Conservation (phyloP, 2,888 invertebrate species). For the Hypena proboscidalis region DNA sequence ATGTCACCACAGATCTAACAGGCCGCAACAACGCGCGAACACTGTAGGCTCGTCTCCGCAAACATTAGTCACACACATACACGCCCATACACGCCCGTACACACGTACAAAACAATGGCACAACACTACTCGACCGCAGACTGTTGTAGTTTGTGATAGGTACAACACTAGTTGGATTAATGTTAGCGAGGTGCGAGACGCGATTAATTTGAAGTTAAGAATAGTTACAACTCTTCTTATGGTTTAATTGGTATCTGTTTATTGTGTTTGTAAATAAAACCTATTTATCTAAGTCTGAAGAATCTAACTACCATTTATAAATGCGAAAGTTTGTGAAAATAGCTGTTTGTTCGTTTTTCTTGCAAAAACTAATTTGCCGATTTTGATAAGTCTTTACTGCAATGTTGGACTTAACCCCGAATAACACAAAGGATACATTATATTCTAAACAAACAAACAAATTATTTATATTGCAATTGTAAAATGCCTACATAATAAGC, state of each 20-base stretch:
- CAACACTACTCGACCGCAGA: constrained; percentile 46
- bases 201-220: neutral
- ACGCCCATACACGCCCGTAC: constrained; percentile 6
- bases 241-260: no score
- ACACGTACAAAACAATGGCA: constrained; percentile 11
- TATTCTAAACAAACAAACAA: no score
- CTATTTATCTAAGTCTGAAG: no score
- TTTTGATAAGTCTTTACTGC: no score
- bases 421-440: no score
- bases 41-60: constrained; percentile 52
- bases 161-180: constrained; percentile 38
- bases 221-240: no score
- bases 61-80: constrained; percentile 53
- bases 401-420: no score
- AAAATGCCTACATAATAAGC: no score
- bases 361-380: no score
- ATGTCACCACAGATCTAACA: constrained; percentile 35
- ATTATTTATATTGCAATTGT: no score
- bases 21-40: constrained; percentile 49
- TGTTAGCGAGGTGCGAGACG: constrained; percentile 2
- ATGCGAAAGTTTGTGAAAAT: neutral
- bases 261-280: no score
- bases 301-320: no score
- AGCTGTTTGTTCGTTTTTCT: neutral
- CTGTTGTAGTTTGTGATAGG: constrained; percentile 35